Percentiles rank a stretch among this genome's conserved stretches.
Evolutionary conservation across 2,888 invertebrate species (phyloP).

Genomic region (Fabriciana adippe): DNA sequence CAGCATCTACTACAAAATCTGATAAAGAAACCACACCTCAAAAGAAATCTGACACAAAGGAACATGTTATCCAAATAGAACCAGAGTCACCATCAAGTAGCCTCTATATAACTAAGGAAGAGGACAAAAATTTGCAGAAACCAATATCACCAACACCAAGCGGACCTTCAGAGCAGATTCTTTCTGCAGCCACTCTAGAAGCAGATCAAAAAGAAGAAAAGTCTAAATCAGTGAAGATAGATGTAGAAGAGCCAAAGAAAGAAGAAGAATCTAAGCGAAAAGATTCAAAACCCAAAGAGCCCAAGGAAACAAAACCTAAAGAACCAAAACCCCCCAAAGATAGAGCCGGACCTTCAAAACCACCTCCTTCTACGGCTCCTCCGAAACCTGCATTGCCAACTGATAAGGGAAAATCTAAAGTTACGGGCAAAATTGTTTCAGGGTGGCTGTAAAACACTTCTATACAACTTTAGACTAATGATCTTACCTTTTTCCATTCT

Average conservation of each 20-base stretch:
- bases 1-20: slow-evolving; percentile 42
- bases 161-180: slow-evolving; percentile 61
- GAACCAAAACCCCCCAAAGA: slow-evolving; percentile 45
- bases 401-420: slow-evolving; percentile 86
- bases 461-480: too few relatives aligned
- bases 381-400: slow-evolving; percentile 55
- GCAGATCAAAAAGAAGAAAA: slow-evolving; percentile 52
- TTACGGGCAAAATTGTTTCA: slow-evolving; percentile 87
- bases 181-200: slow-evolving; percentile 67
- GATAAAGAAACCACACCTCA: slow-evolving; percentile 53
- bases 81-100: slow-evolving; percentile 60
- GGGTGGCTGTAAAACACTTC: slow-evolving; percentile 84
- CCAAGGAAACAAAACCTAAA: slow-evolving; percentile 28
- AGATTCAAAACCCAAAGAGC: slow-evolving; percentile 42
- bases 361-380: slow-evolving; percentile 55
- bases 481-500: too few relatives aligned
- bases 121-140: slow-evolving; percentile 62
- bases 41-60: slow-evolving; percentile 54
- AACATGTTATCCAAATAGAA: slow-evolving; percentile 67
- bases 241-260: slow-evolving; percentile 30
- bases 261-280: slow-evolving; percentile 34
- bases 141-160: slow-evolving; percentile 68
- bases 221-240: slow-evolving; percentile 37
- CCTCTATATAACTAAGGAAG: slow-evolving; percentile 64
- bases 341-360: slow-evolving; percentile 63